A percentile compares a stretch with the other conserved stretches of the same genome.
These are phyloP conservation scores for Pachymerium ferrugineum DNA, from an alignment of 2,888 invertebrate species.

Conservation along the genomic window DNA sequence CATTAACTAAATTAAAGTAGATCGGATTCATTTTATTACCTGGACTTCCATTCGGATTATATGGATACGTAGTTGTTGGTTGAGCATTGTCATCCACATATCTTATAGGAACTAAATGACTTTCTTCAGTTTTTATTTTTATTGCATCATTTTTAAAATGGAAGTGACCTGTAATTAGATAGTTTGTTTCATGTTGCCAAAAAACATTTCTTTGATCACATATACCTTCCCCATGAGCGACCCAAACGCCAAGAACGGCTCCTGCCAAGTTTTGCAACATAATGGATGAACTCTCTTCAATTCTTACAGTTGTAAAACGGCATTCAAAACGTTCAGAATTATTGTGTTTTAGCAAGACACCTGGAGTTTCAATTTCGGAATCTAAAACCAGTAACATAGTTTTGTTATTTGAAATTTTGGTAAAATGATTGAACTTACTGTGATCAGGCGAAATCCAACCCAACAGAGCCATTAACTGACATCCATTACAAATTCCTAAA, in stretches of 20 bases:
- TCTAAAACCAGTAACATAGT: background rate
- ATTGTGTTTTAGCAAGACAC: slow-evolving; percentile 73
- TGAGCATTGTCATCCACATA: slow-evolving; percentile 75
- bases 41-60: slow-evolving; percentile 89
- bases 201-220: background rate
- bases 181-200: too few relatives aligned
- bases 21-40: too few relatives aligned
- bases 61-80: slow-evolving; percentile 76
- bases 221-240: slow-evolving; percentile 90
- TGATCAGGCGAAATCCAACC: slow-evolving; percentile 67
- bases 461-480: slow-evolving; percentile 88
- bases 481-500: slow-evolving; percentile 96
- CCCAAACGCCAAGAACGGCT: slow-evolving; percentile 89
- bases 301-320: slow-evolving; percentile 69
- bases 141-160: slow-evolving; percentile 49
- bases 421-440: background rate
- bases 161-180: slow-evolving; percentile 48
- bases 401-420: background rate
- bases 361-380: slow-evolving; percentile 20
- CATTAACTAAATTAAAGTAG: background rate
- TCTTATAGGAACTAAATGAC: slow-evolving; percentile 66
- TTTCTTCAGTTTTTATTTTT: slow-evolving; percentile 43
- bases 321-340: slow-evolving; percentile 82
- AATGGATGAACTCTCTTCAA: slow-evolving; percentile 65
- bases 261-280: slow-evolving; percentile 87